These are phyloP conservation scores for Corbicula japonica DNA, from an alignment of 2,888 invertebrate species.

Conservation along the genomic window DNA sequence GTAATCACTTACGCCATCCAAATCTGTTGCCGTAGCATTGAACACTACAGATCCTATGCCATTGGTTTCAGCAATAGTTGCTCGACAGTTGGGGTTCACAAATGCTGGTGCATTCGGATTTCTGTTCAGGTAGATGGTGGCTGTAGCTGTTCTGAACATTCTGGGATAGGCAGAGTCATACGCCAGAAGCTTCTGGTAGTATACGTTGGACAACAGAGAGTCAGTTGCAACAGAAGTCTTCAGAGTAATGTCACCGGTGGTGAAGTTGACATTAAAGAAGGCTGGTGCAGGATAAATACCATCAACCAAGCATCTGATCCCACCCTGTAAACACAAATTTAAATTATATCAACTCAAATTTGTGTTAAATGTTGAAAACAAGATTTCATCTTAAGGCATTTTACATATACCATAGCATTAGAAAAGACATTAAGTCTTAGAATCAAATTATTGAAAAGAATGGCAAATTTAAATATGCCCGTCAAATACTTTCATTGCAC, in stretches of 20 bases:
- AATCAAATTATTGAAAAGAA: too few relatives aligned
- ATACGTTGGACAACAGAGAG: constrained; percentile 62
- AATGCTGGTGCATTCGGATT: constrained; percentile 81
- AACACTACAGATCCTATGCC: constrained; percentile 72
- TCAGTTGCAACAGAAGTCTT: constrained; percentile 67
- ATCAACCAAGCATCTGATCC: constrained; percentile 73
- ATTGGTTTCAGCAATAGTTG: constrained; percentile 70
- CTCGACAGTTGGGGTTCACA: constrained; percentile 54
- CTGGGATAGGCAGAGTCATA: constrained; percentile 79
- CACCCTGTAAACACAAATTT: constrained; percentile 72
- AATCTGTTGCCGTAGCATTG: constrained; percentile 76
- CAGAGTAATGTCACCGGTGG: constrained; percentile 68
- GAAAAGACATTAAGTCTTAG: too few relatives aligned
- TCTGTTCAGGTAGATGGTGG: constrained; percentile 79
- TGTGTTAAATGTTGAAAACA: too few relatives aligned
- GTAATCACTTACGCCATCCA: constrained; percentile 73
- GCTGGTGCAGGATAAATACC: constrained; percentile 78
- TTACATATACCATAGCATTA: too few relatives aligned
- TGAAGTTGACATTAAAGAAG: constrained; percentile 75
- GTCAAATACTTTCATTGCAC: neutral
- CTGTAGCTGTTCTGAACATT: constrained; percentile 71
- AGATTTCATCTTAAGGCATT: too few relatives aligned
- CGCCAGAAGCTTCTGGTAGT: constrained; percentile 71
- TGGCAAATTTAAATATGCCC: neutral
- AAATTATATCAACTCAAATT: too few relatives aligned